These are phyloP conservation scores for Zoanthus sociatus DNA, from an alignment of 92 coral and sea anemone genomes.

Conservation along the genomic window DNA sequence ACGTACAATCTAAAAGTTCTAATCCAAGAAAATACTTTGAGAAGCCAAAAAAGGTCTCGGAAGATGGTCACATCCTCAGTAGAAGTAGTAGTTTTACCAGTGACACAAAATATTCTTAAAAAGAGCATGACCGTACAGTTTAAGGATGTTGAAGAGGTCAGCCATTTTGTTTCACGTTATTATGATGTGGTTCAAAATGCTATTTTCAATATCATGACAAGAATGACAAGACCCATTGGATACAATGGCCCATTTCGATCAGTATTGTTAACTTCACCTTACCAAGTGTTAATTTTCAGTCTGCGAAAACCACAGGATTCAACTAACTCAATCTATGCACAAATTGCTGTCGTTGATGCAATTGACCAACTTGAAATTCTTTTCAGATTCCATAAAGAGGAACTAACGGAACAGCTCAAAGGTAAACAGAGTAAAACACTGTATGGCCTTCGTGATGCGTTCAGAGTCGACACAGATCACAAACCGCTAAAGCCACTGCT, in stretches of 20 bases:
- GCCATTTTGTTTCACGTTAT: conserved; percentile 73
- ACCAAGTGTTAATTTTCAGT: conserved; percentile 27
- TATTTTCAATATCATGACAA: neutral
- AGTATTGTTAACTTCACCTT: neutral
- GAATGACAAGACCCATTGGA: neutral
- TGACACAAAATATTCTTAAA: conserved; percentile 68
- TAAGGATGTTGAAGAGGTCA: conserved; percentile 62
- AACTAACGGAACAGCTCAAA: neutral
- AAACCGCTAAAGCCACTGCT: too few species aligned
- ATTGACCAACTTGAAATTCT: conserved; percentile 9
- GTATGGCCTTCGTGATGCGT: too few species aligned
- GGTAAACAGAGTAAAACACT: neutral
- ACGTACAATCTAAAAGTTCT: conserved; percentile 62
- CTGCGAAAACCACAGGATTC: conserved; percentile 14
- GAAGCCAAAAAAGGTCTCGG: conserved; percentile 46
- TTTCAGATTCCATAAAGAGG: conserved; percentile 3
- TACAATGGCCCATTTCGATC: conserved; percentile 23
- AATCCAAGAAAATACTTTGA: conserved; percentile 61
- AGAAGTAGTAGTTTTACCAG: conserved; percentile 67
- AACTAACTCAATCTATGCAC: conserved; percentile 31
- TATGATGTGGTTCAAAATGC: conserved; percentile 35
- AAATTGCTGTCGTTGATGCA: conserved; percentile 1
- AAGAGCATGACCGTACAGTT: conserved; percentile 82
- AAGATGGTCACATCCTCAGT: conserved; percentile 74
- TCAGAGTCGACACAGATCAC: too few species aligned